phyloP scores from a whole-genome alignment of 37 sponge, comb jelly and placozoan species.

The Chondrilla cf. caribensis region DNA sequence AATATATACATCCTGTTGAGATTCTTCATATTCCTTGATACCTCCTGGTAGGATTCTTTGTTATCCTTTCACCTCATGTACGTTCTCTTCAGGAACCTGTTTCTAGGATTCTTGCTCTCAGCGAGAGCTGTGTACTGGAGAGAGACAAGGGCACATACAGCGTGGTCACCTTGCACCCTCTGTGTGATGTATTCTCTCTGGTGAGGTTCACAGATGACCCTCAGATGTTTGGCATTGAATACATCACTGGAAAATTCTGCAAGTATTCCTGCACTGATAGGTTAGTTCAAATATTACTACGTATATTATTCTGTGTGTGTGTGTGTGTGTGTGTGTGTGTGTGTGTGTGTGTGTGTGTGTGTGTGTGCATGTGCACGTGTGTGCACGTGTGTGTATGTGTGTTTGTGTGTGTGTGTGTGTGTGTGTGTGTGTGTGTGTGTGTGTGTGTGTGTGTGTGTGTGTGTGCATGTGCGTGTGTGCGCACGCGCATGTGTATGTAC shows the following conservation, averaged over 20 bases:
- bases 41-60: too few relatives aligned
- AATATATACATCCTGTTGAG: too few relatives aligned
- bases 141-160: constrained; percentile 95
- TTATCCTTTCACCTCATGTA: too few relatives aligned
- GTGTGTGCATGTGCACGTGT: background rate
- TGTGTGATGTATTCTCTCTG: constrained; percentile 87
- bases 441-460: constrained; percentile 38
- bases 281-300: constrained; percentile 28
- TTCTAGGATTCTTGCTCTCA: constrained; percentile 77
- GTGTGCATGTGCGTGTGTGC: background rate
- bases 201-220: constrained; percentile 91
- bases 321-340: constrained; percentile 26
- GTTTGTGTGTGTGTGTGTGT: background rate
- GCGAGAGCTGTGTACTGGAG: constrained; percentile 96
- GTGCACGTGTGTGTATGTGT: background rate
- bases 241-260: constrained; percentile 54
- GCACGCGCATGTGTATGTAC: background rate
- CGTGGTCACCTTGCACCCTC: constrained; percentile 79
- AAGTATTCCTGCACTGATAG: constrained; percentile 88
- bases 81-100: constrained; percentile 84
- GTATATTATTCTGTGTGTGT: constrained; percentile 21
- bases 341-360: constrained; percentile 31
- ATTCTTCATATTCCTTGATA: too few relatives aligned
- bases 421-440: constrained; percentile 46
- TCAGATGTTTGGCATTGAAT: constrained; percentile 94